Evolutionary conservation across 2,888 invertebrate species (phyloP).

Genomic region (Dilophus febrilis): DNA sequence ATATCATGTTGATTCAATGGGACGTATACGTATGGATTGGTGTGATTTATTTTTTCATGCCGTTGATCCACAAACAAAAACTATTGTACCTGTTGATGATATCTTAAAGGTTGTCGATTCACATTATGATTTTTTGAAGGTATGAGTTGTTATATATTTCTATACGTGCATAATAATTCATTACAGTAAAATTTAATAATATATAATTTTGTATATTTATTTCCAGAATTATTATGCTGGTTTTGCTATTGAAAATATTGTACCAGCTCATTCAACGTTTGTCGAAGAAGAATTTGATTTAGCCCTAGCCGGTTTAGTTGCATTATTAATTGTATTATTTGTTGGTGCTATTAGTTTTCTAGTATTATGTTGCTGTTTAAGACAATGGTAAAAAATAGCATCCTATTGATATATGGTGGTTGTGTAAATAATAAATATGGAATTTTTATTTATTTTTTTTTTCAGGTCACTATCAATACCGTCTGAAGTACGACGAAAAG

Average conservation of each 20-base stretch:
- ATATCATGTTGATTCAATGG: constrained; percentile 47
- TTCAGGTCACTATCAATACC: constrained; percentile 61
- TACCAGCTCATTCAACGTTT: constrained; percentile 46
- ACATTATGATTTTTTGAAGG: constrained; percentile 70
- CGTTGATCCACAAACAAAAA: constrained; percentile 53
- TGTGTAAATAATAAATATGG: neutral
- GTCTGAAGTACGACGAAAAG: constrained; percentile 65
- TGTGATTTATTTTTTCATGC: constrained; percentile 75
- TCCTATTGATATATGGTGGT: neutral
- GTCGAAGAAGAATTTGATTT: constrained; percentile 68
- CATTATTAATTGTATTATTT: constrained; percentile 65
- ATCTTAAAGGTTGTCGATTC: constrained; percentile 67
- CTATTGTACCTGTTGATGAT: constrained; percentile 59
- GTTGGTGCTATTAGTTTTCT: constrained; percentile 75
- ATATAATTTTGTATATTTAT: neutral
- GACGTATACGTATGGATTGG: constrained; percentile 38
- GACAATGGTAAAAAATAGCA: constrained; percentile 53
- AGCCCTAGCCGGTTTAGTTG: constrained; percentile 70
- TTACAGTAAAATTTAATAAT: neutral
- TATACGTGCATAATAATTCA: no score
- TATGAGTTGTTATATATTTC: constrained; percentile 9
- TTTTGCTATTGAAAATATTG: constrained; percentile 56
- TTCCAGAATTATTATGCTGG: constrained; percentile 43
- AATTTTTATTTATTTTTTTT: constrained; percentile 3
- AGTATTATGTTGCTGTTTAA: constrained; percentile 73